phyloP scores from a whole-genome alignment of 2,113 vertebrate species.

The Phyllopteryx taeniolatus region DNA sequence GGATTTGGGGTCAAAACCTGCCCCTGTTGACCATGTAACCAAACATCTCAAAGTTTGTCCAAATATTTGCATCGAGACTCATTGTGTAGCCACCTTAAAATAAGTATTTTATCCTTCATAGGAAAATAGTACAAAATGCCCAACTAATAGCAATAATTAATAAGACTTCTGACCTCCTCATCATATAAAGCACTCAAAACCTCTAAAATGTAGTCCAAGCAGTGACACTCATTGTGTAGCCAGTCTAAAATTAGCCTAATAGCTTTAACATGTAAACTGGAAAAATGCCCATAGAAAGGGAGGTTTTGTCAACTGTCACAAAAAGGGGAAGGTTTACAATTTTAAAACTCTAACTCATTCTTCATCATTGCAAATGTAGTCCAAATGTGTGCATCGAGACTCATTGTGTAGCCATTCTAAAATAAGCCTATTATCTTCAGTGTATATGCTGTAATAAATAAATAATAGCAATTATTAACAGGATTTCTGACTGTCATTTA shows the following conservation, averaged over 20 bases:
- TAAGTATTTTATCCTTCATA: too few relatives aligned
- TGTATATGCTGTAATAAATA: not conserved
- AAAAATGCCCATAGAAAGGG: too few relatives aligned
- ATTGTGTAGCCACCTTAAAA: not conserved
- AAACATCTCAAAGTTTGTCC: not conserved
- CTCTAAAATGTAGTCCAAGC: too few relatives aligned
- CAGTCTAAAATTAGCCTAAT: too few relatives aligned
- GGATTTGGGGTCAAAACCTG: not conserved
- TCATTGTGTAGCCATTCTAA: not conserved
- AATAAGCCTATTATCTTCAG: not conserved
- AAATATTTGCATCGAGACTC: not conserved
- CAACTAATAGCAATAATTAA: too few relatives aligned
- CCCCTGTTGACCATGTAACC: not conserved
- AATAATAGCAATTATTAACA: not conserved
- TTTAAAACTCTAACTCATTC: not conserved
- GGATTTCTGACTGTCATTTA: not conserved
- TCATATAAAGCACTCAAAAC: too few relatives aligned
- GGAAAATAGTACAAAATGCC: too few relatives aligned
- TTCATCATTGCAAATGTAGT: not conserved
- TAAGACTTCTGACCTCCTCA: too few relatives aligned
- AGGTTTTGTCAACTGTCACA: not conserved
- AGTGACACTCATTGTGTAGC: too few relatives aligned
- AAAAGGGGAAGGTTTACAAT: not conserved
- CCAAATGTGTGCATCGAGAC: not conserved
- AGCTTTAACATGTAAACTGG: too few relatives aligned